phyloP scores from a whole-genome alignment of 2,797 vertebrate species.

The Lutra lutra region DNA sequence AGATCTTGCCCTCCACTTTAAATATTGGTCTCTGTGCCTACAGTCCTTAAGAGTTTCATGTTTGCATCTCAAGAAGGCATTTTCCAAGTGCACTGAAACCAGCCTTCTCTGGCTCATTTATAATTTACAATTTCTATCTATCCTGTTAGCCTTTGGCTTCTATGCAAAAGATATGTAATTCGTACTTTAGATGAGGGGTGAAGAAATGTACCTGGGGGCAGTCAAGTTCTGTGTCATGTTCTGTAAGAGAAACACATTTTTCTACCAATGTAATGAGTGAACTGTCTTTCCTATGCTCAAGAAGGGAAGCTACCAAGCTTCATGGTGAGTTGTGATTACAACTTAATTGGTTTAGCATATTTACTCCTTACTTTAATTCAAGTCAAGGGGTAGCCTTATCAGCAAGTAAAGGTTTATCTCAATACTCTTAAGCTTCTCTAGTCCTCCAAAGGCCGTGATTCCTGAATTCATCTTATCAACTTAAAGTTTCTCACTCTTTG shows the following conservation, averaged over 20 bases:
- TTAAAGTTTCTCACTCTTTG: background rate
- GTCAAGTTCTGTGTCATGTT: background rate
- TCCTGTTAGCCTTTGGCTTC: background rate
- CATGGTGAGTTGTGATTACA: background rate
- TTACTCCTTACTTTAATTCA: constrained; percentile 61
- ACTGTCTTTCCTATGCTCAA: background rate
- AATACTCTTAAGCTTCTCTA: background rate
- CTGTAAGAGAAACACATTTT: background rate
- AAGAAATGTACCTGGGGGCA: background rate
- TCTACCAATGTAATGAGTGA: background rate
- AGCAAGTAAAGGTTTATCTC: background rate
- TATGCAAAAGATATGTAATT: background rate
- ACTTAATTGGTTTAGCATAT: background rate
- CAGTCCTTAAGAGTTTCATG: background rate
- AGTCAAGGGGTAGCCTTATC: background rate
- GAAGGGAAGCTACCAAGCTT: background rate
- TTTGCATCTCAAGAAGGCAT: background rate
- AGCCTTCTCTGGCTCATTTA: background rate
- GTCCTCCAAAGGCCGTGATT: background rate
- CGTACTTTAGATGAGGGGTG: background rate
- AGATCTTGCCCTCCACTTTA: background rate
- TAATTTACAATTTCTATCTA: background rate
- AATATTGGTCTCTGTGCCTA: background rate
- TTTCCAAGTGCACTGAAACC: background rate
- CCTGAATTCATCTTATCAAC: background rate